phyloP scores from a whole-genome alignment of 2,797 vertebrate genomes.

The Danio aesculapii region DNA sequence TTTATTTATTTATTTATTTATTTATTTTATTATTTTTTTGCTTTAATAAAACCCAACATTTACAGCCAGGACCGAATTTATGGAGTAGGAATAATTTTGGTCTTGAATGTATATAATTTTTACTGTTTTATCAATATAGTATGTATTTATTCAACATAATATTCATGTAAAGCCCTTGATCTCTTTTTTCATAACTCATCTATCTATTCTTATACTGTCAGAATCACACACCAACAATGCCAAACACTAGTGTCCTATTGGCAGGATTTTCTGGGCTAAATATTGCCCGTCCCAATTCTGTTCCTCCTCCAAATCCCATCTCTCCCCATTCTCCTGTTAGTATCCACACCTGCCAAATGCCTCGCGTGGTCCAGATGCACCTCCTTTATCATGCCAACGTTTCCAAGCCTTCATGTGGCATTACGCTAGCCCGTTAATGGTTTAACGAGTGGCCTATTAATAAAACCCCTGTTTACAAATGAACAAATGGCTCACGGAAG shows the following conservation, averaged over 20 bases:
- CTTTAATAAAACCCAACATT: no score
- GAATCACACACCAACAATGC: background rate
- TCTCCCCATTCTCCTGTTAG: conserved; percentile 4
- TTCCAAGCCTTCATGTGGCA: conserved; percentile 55
- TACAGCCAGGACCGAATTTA: no score
- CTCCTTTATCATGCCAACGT: conserved; percentile 54
- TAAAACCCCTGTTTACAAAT: conserved; percentile 63
- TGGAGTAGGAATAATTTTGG: no score
- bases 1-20: no score
- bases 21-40: no score
- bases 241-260: background rate
- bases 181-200: no score
- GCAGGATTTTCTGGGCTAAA: background rate
- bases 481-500: conserved; percentile 54
- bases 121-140: no score
- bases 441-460: conserved; percentile 75
- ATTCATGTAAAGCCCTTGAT: no score
- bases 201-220: background rate
- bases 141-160: no score
- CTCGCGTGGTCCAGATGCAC: conserved; percentile 7
- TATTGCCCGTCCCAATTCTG: background rate
- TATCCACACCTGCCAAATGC: conserved; percentile 22
- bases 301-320: conserved; percentile 20
- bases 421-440: conserved; percentile 70
- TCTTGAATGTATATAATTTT: no score